These are phyloP conservation scores for Rotaria macrura DNA, from an alignment of 2,888 invertebrate species.

Conservation along the genomic window DNA sequence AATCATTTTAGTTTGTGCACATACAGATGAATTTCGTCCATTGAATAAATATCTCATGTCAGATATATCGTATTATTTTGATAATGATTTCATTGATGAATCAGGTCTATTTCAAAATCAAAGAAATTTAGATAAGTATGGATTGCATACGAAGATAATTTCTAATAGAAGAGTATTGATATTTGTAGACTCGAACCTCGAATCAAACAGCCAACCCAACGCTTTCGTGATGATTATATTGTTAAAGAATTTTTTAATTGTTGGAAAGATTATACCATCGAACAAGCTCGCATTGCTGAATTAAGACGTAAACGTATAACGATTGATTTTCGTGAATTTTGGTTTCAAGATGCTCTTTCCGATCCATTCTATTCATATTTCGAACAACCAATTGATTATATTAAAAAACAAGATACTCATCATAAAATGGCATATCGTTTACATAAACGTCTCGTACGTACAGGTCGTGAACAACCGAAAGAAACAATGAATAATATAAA, in stretches of 20 bases:
- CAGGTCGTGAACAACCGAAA: background rate
- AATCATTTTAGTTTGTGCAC: background rate
- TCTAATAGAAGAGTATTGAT: background rate
- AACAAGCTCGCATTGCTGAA: background rate
- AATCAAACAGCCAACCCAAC: background rate
- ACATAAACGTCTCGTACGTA: background rate
- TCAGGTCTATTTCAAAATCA: background rate
- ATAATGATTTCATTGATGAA: background rate
- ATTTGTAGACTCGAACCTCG: background rate
- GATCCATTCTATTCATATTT: background rate
- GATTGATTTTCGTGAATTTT: slow-evolving; percentile 1
- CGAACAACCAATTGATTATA: background rate
- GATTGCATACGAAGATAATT: too few relatives aligned
- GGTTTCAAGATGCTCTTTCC: background rate
- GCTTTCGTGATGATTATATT: background rate
- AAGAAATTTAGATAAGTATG: background rate
- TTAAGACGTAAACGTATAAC: background rate
- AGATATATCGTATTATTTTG: background rate
- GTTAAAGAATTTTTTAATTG: background rate
- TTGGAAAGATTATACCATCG: background rate
- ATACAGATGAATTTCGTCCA: background rate
- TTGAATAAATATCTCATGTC: background rate
- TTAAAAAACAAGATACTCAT: background rate
- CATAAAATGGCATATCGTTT: slow-evolving; percentile 1
- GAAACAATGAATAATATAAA: background rate